Evolutionary conservation across 2,888 invertebrate genomes (phyloP).

Genomic region (Xylophagus ater): DNA sequence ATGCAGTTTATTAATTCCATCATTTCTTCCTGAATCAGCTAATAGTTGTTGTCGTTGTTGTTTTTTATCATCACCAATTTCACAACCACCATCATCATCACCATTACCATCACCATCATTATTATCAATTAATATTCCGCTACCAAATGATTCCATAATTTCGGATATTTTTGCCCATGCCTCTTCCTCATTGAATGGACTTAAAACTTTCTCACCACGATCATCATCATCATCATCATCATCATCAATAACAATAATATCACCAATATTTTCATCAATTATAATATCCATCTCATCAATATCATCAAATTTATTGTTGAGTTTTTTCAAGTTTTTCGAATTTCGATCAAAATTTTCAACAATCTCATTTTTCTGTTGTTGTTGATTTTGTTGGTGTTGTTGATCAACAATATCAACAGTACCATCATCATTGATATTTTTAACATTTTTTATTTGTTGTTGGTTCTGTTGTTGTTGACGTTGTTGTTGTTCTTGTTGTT

Average conservation of each 20-base stretch:
- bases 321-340: slow-evolving; percentile 27
- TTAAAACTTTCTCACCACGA: slow-evolving; percentile 47
- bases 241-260: background rate
- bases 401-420: background rate
- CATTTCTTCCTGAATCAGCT: slow-evolving; percentile 59
- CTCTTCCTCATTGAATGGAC: slow-evolving; percentile 90
- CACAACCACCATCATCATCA: slow-evolving; percentile 4
- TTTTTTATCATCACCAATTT: no score
- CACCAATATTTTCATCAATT: background rate
- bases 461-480: background rate
- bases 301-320: slow-evolving; percentile 27
- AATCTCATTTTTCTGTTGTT: slow-evolving; percentile 25
- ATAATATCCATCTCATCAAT: background rate
- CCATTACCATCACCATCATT: background rate
- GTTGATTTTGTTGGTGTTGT: background rate
- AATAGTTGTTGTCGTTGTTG: slow-evolving; percentile 31
- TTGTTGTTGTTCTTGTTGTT: background rate
- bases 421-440: background rate
- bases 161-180: slow-evolving; percentile 88
- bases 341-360: slow-evolving; percentile 21
- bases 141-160: slow-evolving; percentile 90
- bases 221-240: background rate
- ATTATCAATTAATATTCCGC: slow-evolving; percentile 58
- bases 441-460: background rate
- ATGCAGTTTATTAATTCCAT: background rate